phyloP scores from a whole-genome alignment of 2,888 invertebrate genomes.

The Danaus chrysippus region DNA sequence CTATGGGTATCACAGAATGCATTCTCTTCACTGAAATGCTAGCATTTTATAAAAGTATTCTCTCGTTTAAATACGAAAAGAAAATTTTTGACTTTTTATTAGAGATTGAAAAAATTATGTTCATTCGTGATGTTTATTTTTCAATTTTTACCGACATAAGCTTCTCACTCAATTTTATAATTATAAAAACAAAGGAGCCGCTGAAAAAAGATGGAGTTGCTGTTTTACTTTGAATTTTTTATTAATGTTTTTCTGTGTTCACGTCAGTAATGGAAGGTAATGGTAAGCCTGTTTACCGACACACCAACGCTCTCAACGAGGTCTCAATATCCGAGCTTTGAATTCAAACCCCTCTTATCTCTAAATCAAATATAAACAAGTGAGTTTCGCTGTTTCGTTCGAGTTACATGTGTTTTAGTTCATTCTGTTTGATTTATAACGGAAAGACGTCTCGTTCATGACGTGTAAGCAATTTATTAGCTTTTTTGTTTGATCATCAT shows the following conservation, averaged over 20 bases:
- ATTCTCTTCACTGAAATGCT: too few species aligned
- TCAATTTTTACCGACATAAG: too few species aligned
- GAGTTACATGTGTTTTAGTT: conserved; percentile 28
- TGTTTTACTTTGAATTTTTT: conserved; percentile 24
- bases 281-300: conserved; percentile 60
- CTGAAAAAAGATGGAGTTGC: not conserved
- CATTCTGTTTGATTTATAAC: conserved; percentile 21
- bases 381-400: conserved; percentile 22
- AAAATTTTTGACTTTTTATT: too few species aligned
- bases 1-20: too few species aligned
- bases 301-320: conserved; percentile 51
- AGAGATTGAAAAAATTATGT: too few species aligned
- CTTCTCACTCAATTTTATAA: not conserved
- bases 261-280: conserved; percentile 31
- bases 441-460: conserved; percentile 6
- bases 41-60: too few species aligned
- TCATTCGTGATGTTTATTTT: too few species aligned
- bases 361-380: conserved; percentile 46
- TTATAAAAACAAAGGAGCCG: not conserved
- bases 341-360: conserved; percentile 36
- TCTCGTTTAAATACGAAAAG: too few species aligned
- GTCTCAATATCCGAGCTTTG: conserved; percentile 26
- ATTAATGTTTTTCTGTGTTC: conserved; percentile 31
- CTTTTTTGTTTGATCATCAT: conserved; percentile 28
- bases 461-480: conserved; percentile 7